phyloP scores from a whole-genome alignment of 2,888 invertebrate genomes.

The Drosophila rubida region DNA sequence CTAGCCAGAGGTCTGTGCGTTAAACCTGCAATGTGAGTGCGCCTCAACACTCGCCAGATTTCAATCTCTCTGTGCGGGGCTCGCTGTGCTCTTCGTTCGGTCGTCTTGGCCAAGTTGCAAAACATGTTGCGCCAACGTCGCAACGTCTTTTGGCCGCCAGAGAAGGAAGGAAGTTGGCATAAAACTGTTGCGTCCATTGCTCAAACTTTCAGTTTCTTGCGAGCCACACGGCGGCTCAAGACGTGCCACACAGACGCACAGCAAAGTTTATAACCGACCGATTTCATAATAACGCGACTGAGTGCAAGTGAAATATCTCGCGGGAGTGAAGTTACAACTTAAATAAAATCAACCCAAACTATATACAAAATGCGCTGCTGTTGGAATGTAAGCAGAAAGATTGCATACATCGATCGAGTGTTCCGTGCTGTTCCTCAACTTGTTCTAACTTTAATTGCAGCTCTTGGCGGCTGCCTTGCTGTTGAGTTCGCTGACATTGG shows the following conservation, averaged over 20 bases:
- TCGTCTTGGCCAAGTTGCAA: constrained; percentile 68
- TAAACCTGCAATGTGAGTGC: constrained; percentile 33
- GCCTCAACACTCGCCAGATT: constrained; percentile 44
- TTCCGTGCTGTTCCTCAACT: constrained; percentile 5
- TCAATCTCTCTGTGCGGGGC: constrained; percentile 34
- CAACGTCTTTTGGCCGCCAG: constrained; percentile 21
- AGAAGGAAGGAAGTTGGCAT: constrained; percentile 81
- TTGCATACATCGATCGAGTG: not conserved
- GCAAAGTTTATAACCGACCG: not conserved
- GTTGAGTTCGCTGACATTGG: constrained; percentile 35
- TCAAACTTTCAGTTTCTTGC: constrained; percentile 83
- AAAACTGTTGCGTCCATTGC: constrained; percentile 81
- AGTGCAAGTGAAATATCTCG: not conserved
- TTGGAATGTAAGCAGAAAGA: constrained; percentile 64
- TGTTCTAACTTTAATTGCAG: constrained; percentile 35
- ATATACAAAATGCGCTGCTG: constrained; percentile 54
- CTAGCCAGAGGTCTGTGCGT: constrained; percentile 45
- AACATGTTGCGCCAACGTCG: constrained; percentile 66
- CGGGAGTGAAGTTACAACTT: not conserved
- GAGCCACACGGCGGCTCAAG: constrained; percentile 72
- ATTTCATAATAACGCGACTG: constrained; percentile 6
- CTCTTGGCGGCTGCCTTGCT: constrained; percentile 62
- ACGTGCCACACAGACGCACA: constrained; percentile 29
- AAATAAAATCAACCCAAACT: constrained; percentile 18
- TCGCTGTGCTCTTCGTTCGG: constrained; percentile 23